Base-by-base conservation (phyloP, 2,797 vertebrate species). In the Sebastes dallii region DNA sequence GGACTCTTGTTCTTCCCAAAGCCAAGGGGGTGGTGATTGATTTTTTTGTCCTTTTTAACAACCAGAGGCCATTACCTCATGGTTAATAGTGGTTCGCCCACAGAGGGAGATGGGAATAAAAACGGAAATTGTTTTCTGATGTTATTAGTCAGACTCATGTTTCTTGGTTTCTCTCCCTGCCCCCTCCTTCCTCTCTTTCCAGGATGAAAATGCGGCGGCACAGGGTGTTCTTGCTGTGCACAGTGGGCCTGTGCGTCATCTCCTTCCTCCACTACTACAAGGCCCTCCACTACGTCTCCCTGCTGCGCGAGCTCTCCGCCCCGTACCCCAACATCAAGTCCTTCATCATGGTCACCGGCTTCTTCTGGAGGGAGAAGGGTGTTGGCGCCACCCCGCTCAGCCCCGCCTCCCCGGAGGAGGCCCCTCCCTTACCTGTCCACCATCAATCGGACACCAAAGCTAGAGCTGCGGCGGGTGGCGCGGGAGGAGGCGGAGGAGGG, bases 201-300 rank as follows among this genome's bases (percentile, higher is more conserved):
- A 99, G 98, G 97, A 98, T 99, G 96, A 99, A 98, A 96, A 99
- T 99, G 98, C 97, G 98, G 95, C 97, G 98, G 85, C 98, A 98
- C 96, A 97, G 98, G 90, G 97, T 99, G 95, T 99, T 99, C 95
- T 94, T 99, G 96, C 96, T 99, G 94, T 99, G 98, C 96, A 99
- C 98, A 89, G 97, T 98, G 94, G 99, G 99, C 92, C 97, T 99
- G 92, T 98, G 99, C 90, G 97, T 99, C 95, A 99, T 99, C 95
- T 99, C 99, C 83, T 98, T 99, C 93, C 97, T 99, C 87, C 98
- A 99, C 94, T 99, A 99, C 95, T 98, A 99, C 94, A 99, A 99
- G 96, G 97, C 98, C 90, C 96, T 99, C 78, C 98, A 98, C 85
- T 99, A 99, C 91, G 98, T 99, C 85, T 98, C 98, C 54, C 96